Evolutionary conservation across 2,797 vertebrate genomes (phyloP).

Genomic region (Acanthornis magna): DNA sequence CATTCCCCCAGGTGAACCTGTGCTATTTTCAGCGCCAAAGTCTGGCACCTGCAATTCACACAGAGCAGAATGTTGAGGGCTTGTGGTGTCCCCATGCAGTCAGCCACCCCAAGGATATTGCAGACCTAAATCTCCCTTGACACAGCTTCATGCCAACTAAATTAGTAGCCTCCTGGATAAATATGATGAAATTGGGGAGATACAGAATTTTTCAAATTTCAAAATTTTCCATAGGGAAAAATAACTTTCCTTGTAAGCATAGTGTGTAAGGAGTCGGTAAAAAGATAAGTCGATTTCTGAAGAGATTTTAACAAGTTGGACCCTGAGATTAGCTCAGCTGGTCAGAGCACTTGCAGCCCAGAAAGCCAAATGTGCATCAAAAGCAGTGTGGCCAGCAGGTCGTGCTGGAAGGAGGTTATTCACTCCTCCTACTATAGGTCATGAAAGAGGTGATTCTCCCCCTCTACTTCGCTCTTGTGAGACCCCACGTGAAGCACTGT

Average conservation of each 20-base stretch:
- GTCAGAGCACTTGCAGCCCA: not conserved
- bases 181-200: not conserved
- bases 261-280: not conserved
- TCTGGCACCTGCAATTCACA: not conserved
- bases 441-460: not conserved
- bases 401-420: not conserved
- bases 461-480: not conserved
- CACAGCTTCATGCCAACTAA: not conserved
- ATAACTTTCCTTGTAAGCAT: not conserved
- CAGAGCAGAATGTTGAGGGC: not conserved
- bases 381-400: not conserved
- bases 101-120: not conserved
- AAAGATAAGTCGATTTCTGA: not conserved
- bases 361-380: not conserved
- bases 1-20: too few relatives aligned
- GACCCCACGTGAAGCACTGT: not conserved
- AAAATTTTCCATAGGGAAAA: not conserved
- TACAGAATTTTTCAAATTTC: not conserved
- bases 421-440: too few relatives aligned
- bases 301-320: not conserved
- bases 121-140: not conserved
- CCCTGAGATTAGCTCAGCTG: not conserved
- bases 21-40: not conserved
- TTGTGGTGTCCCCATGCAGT: not conserved
- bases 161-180: not conserved